phyloP scores from a whole-genome alignment of 2,113 vertebrate species.

The Mirza zaza region DNA sequence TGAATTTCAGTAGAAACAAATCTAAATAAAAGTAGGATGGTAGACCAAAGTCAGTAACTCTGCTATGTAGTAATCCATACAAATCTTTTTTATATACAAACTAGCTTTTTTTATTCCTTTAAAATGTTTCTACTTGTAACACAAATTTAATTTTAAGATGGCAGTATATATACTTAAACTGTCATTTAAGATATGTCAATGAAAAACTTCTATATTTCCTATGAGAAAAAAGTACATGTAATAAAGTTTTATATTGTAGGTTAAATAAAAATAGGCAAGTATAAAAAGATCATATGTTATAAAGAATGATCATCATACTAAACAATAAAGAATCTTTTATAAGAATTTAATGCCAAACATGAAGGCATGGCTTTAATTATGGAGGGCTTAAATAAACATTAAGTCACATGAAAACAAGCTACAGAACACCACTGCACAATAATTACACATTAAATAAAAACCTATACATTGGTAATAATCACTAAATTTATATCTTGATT shows the following conservation, averaged over 20 bases:
- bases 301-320: background rate
- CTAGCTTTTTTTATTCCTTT: background rate
- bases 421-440: background rate
- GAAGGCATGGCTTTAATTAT: background rate
- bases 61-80: background rate
- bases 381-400: background rate
- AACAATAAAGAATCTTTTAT: background rate
- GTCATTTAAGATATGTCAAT: constrained; percentile 73
- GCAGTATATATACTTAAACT: constrained; percentile 40
- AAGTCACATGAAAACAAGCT: background rate
- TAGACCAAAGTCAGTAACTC: background rate
- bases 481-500: background rate
- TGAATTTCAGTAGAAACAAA: background rate
- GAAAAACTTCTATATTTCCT: constrained; percentile 77
- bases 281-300: background rate
- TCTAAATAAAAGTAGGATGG: constrained; percentile 46
- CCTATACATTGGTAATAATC: background rate
- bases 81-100: background rate
- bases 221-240: background rate
- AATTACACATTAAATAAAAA: background rate
- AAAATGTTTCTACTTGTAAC: constrained; percentile 33
- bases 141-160: constrained; percentile 54
- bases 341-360: background rate
- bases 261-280: background rate
- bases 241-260: background rate